Percentiles rank a stretch among this genome's conserved stretches.
These are phyloP conservation scores for Trachurus trachurus DNA, from an alignment of 2,797 vertebrate species.

Conservation along the genomic window DNA sequence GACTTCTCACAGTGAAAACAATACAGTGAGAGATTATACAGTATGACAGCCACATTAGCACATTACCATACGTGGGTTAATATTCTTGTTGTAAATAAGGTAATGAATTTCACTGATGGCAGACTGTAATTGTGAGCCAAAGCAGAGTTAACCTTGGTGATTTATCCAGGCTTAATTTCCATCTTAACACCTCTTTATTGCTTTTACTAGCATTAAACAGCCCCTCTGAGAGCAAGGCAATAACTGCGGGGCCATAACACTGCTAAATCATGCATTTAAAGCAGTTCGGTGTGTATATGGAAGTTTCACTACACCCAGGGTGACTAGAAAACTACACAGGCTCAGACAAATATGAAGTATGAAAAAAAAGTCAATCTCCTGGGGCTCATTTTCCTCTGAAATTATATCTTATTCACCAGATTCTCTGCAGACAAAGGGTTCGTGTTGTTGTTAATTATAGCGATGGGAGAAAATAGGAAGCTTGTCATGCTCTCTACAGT, in stretches of 20 bases:
- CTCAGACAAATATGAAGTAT: slow-evolving; percentile 49
- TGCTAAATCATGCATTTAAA: slow-evolving; percentile 77
- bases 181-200: slow-evolving; percentile 79
- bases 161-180: slow-evolving; percentile 78
- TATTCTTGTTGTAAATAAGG: slow-evolving; percentile 60
- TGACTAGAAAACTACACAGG: slow-evolving; percentile 42
- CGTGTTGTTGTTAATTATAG: slow-evolving; percentile 65
- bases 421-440: slow-evolving; percentile 50
- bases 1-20: slow-evolving; percentile 17
- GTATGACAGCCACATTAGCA: slow-evolving; percentile 28
- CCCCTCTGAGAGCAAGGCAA: slow-evolving; percentile 71
- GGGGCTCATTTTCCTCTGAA: slow-evolving; percentile 45
- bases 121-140: slow-evolving; percentile 63
- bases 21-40: slow-evolving; percentile 10
- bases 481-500: slow-evolving; percentile 65
- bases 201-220: slow-evolving; percentile 76
- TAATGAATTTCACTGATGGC: slow-evolving; percentile 56
- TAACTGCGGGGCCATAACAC: slow-evolving; percentile 69
- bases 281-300: slow-evolving; percentile 35
- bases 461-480: slow-evolving; percentile 57
- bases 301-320: slow-evolving; percentile 53
- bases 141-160: slow-evolving; percentile 71
- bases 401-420: slow-evolving; percentile 58
- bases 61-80: slow-evolving; percentile 43
- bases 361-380: slow-evolving; percentile 2